A percentile compares a stretch with the other conserved stretches of the same genome.
Evolutionary conservation across 2,888 invertebrate genomes (phyloP).

Genomic region (Zootermopsis nevadensis): DNA sequence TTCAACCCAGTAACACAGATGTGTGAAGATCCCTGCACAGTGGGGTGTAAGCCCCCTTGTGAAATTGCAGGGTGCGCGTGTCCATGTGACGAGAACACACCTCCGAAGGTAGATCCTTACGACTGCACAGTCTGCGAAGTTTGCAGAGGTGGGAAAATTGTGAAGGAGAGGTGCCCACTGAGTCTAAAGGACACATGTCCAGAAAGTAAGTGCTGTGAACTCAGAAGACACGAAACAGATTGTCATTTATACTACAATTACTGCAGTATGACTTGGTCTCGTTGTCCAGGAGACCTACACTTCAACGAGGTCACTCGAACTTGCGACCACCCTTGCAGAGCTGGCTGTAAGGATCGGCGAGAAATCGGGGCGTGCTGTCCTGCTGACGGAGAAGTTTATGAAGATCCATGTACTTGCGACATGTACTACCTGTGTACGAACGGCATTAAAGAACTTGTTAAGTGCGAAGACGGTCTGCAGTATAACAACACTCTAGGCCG

Average conservation of each 20-base stretch:
- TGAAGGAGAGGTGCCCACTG: neutral
- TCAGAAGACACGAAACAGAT: neutral
- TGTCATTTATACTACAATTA: neutral
- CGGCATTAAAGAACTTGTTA: neutral
- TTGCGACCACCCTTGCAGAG: neutral
- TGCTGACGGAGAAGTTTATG: neutral
- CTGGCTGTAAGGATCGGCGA: neutral
- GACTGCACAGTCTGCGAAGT: neutral
- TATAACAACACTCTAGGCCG: neutral
- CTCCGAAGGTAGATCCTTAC: neutral
- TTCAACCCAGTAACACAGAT: too few species aligned
- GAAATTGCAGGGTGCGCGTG: too few species aligned
- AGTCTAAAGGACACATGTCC: neutral
- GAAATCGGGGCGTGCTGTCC: neutral
- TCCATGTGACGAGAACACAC: neutral
- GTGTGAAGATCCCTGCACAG: too few species aligned
- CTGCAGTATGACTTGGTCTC: neutral
- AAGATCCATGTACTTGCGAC: conserved; percentile 24
- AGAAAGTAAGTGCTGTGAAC: neutral
- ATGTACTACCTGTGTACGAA: neutral
- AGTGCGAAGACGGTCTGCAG: neutral
- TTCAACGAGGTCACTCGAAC: neutral
- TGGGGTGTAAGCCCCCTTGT: too few species aligned
- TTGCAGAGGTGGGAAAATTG: neutral
- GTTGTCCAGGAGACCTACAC: neutral